phyloP scores from a whole-genome alignment of 2,888 invertebrate species.

The Serripes groenlandicus region DNA sequence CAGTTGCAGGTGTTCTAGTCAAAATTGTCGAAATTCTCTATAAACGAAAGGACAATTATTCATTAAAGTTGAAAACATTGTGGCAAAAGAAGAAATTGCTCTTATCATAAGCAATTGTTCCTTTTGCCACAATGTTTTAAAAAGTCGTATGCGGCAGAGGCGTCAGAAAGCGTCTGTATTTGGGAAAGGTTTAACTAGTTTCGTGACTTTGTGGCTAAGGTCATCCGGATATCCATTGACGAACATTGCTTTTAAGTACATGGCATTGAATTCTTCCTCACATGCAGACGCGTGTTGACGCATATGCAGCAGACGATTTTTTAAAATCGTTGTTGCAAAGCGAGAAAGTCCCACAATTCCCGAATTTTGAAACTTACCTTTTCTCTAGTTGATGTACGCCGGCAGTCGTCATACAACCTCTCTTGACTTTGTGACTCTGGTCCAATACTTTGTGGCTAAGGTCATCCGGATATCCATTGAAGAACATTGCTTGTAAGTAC shows the following conservation, averaged over 20 bases:
- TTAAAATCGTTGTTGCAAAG: neutral
- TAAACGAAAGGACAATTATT: neutral
- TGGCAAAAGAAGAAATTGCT: neutral
- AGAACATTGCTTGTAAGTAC: conserved; percentile 35
- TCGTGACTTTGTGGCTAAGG: conserved; percentile 2
- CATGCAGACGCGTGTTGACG: neutral
- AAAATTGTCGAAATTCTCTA: neutral
- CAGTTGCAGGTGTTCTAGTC: neutral
- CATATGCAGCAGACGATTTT: neutral
- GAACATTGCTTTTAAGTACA: conserved; percentile 32
- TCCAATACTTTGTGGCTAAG: conserved; percentile 4
- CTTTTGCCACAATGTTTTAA: neutral
- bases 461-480: conserved; percentile 27
- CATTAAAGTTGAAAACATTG: neutral
- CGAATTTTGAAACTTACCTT: neutral
- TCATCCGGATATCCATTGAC: conserved; percentile 27
- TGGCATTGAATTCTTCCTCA: neutral
- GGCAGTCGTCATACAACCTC: neutral
- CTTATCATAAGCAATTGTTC: neutral
- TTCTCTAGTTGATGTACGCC: neutral
- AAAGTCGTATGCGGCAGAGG: neutral
- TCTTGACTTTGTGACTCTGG: neutral
- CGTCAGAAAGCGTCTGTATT: neutral
- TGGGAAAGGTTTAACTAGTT: neutral
- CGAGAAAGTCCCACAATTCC: neutral